Conservation (phyloP, 2,888 invertebrate species). For the Eilema depressum region DNA sequence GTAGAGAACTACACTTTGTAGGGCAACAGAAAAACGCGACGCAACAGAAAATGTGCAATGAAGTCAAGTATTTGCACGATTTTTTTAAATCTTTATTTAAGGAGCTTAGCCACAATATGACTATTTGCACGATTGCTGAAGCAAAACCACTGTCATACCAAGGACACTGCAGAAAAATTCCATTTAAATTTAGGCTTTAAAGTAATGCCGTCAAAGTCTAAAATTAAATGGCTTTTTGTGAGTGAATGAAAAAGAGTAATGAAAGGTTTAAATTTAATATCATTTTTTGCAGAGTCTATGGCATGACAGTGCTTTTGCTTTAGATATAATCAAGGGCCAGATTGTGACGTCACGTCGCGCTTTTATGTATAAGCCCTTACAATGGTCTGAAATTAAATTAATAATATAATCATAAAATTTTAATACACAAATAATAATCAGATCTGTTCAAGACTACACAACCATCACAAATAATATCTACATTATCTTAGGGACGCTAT, state of each 20-base stretch:
- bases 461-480: slow-evolving; percentile 64
- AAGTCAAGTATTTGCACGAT: neutral
- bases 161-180: too few species aligned
- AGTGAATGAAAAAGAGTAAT: too few species aligned
- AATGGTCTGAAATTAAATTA: slow-evolving; percentile 43
- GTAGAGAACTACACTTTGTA: slow-evolving; percentile 64
- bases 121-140: neutral
- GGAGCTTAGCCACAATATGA: too few species aligned
- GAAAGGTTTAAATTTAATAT: too few species aligned
- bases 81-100: too few species aligned
- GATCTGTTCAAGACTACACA: slow-evolving; percentile 72
- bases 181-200: too few species aligned
- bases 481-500: slow-evolving; percentile 59
- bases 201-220: too few species aligned
- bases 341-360: neutral
- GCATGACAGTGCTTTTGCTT: too few species aligned
- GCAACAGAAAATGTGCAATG: neutral
- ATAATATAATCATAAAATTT: slow-evolving; percentile 40
- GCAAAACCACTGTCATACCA: too few species aligned
- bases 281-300: too few species aligned
- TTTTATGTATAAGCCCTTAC: neutral
- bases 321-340: too few species aligned
- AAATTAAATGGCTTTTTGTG: too few species aligned
- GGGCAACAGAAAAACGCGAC: slow-evolving; percentile 40
- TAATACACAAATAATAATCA: slow-evolving; percentile 62